phyloP scores from a whole-genome alignment of 2,113 vertebrate genomes.

The Poeciliopsis prolifica region DNA sequence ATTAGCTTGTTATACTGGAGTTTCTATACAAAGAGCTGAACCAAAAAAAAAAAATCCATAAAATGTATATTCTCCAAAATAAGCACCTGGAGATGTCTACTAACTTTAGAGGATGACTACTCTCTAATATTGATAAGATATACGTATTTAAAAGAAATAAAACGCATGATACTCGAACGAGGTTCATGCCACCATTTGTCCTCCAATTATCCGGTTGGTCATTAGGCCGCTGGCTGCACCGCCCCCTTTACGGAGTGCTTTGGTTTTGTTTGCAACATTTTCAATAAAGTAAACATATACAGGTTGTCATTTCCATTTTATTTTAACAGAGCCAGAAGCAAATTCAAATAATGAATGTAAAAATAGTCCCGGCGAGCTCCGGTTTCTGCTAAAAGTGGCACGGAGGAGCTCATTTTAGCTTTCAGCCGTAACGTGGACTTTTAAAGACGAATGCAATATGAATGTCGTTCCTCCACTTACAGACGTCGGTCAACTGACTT shows the following conservation, averaged over 20 bases:
- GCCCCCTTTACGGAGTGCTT: background rate
- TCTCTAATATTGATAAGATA: background rate
- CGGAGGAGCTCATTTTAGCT: no score
- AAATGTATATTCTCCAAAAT: background rate
- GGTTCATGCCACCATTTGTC: background rate
- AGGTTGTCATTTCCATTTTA: background rate
- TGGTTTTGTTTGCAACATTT: background rate
- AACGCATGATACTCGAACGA: background rate
- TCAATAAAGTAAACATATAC: background rate
- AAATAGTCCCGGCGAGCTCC: no score
- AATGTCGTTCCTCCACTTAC: no score
- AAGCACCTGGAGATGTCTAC: background rate
- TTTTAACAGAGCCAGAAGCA: background rate
- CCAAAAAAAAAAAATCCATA: background rate
- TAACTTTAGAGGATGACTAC: background rate
- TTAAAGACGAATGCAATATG: no score
- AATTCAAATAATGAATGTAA: no score
- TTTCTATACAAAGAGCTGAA: background rate
- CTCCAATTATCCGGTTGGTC: background rate
- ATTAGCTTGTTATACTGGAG: no score
- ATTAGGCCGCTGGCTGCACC: background rate
- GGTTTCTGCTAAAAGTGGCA: no score
- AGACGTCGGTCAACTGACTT: no score
- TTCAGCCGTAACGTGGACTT: no score
- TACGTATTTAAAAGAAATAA: background rate